These are phyloP conservation scores for Eupithecia pulchellata DNA, from an alignment of 2,888 invertebrate genomes.

Conservation along the genomic window DNA sequence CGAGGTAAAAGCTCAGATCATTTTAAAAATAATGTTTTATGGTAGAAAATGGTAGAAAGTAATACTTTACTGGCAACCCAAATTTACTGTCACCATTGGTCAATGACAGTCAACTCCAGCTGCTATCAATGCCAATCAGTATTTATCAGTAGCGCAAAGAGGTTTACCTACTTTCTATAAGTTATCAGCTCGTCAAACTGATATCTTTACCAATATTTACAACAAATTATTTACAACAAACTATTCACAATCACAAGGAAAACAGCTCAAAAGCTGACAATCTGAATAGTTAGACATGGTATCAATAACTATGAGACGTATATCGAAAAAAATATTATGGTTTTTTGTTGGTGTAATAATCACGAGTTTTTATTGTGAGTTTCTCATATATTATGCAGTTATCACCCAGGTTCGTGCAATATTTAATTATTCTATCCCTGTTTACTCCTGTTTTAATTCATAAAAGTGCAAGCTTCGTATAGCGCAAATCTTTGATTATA, in stretches of 20 bases:
- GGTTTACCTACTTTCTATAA: not conserved
- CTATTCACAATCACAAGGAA: not conserved
- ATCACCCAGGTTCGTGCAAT: slow-evolving; percentile 63
- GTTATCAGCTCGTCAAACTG: not conserved
- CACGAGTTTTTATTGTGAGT: slow-evolving; percentile 69
- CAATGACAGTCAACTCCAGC: not conserved
- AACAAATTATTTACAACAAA: not conserved
- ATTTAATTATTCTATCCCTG: slow-evolving; percentile 15
- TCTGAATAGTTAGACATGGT: not conserved
- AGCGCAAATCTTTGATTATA: too few species aligned
- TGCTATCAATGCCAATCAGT: not conserved
- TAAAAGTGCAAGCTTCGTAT: not conserved
- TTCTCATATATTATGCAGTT: slow-evolving; percentile 70
- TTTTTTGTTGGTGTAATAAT: slow-evolving; percentile 60
- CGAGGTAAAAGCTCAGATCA: not conserved
- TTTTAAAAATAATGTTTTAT: not conserved
- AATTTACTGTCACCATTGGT: not conserved
- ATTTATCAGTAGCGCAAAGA: not conserved
- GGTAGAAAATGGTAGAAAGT: slow-evolving; percentile 8
- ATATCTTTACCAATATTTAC: not conserved
- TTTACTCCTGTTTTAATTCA: not conserved
- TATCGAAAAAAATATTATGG: slow-evolving; percentile 60
- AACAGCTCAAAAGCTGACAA: not conserved
- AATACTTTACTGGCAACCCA: not conserved
- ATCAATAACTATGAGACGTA: slow-evolving; percentile 57